phyloP scores from a whole-genome alignment of 2,888 invertebrate genomes.

The Eupeodes luniger region DNA sequence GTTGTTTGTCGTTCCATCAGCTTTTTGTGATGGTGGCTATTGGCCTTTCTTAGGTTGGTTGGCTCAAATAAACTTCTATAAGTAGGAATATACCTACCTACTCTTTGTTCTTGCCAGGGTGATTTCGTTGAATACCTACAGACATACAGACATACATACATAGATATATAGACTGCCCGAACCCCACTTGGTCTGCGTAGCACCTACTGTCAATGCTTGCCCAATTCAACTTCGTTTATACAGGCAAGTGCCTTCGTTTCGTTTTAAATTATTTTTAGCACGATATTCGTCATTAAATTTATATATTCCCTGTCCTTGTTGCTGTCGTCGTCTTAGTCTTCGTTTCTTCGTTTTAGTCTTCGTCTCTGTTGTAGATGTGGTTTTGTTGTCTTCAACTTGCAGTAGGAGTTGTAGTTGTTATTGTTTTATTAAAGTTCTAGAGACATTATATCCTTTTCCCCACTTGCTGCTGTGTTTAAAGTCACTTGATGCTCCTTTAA shows the following conservation, averaged over 20 bases:
- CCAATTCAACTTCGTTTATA: constrained; percentile 66
- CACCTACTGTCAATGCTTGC: constrained; percentile 64
- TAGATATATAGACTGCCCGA: background rate
- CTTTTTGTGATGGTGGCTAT: constrained; percentile 9
- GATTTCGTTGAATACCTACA: too few relatives aligned
- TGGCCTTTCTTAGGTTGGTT: constrained; percentile 6
- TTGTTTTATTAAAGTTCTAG: background rate
- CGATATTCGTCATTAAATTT: constrained; percentile 71
- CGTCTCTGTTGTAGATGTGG: constrained; percentile 1
- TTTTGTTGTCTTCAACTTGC: constrained; percentile 13
- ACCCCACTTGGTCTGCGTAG: constrained; percentile 36
- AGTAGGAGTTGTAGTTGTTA: constrained; percentile 11
- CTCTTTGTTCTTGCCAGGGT: constrained; percentile 29
- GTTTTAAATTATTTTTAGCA: constrained; percentile 73
- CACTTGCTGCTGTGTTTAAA: background rate
- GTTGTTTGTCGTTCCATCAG: background rate
- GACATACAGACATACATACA: too few relatives aligned
- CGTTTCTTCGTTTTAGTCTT: constrained; percentile 7
- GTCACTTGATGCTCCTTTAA: constrained; percentile 17
- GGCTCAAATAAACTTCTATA: constrained; percentile 38
- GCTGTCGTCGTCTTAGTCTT: constrained; percentile 32
- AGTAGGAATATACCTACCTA: constrained; percentile 42
- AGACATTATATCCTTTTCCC: constrained; percentile 33
- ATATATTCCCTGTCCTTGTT: constrained; percentile 62
- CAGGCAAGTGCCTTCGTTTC: constrained; percentile 51